Percentiles rank a stretch among this genome's conserved stretches.
phyloP scores from a whole-genome alignment of 1,140 invertebrate species.

The Anoplolepis gracilipes region DNA sequence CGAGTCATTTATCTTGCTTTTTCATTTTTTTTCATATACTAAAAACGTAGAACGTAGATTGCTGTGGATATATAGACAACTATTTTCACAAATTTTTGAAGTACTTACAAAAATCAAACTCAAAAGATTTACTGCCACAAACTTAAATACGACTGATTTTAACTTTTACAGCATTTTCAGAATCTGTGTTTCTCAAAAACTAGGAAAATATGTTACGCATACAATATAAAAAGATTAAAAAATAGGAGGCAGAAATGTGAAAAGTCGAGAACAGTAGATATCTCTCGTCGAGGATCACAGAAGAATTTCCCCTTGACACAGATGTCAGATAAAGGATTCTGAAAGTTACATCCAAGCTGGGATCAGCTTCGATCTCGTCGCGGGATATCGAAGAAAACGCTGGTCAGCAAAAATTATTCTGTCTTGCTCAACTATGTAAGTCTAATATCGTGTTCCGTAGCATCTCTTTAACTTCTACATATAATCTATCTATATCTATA shows the following conservation, averaged over 20 bases:
- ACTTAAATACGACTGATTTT: conserved; percentile 24
- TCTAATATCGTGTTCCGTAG: not conserved
- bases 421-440: conserved; percentile 1
- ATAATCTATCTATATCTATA: too few species aligned
- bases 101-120: too few species aligned
- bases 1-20: not conserved
- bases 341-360: conserved; percentile 63
- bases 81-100: conserved; percentile 35
- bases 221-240: conserved; percentile 60
- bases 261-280: conserved; percentile 62
- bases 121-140: too few species aligned
- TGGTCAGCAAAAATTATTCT: conserved; percentile 60
- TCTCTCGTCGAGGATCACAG: conserved; percentile 58
- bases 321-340: conserved; percentile 74
- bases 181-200: not conserved
- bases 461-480: too few species aligned
- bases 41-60: not conserved
- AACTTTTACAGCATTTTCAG: conserved; percentile 23
- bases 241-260: not conserved
- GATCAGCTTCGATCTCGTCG: conserved; percentile 37
- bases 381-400: conserved; percentile 13
- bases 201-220: conserved; percentile 21
- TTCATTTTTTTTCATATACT: not conserved
- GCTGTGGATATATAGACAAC: not conserved
- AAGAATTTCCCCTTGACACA: conserved; percentile 72